Evolutionary conservation across 2,797 vertebrate genomes (phyloP).

Genomic region (Thunnus albacares): DNA sequence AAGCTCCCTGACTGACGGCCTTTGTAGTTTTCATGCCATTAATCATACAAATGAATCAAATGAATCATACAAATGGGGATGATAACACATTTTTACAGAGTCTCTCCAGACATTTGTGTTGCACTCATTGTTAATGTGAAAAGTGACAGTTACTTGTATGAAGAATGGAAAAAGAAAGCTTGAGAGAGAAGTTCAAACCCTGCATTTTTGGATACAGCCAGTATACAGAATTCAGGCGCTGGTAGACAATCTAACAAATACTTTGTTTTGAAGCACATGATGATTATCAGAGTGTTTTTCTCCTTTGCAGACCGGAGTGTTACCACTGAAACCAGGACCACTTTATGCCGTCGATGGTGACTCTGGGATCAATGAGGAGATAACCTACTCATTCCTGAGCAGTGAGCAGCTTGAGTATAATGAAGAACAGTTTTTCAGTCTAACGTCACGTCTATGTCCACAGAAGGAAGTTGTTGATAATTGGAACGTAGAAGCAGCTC

Average conservation of each 20-base stretch:
- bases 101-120: too few relatives aligned
- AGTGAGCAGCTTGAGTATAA: constrained; percentile 75
- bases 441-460: too few relatives aligned
- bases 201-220: too few relatives aligned
- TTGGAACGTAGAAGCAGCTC: background rate
- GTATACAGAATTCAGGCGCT: background rate
- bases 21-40: too few relatives aligned
- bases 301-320: constrained; percentile 71
- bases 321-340: constrained; percentile 87
- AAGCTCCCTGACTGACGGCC: background rate
- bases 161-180: too few relatives aligned
- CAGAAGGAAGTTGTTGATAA: background rate
- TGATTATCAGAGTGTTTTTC: constrained; percentile 6
- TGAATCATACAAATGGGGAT: too few relatives aligned
- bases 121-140: too few relatives aligned
- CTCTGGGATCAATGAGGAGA: constrained; percentile 73
- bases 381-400: constrained; percentile 83
- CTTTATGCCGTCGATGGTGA: constrained; percentile 92
- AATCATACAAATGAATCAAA: too few relatives aligned
- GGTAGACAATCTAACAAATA: background rate
- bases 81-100: too few relatives aligned
- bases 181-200: too few relatives aligned
- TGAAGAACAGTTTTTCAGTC: background rate
- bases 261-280: background rate
- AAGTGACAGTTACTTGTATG: too few relatives aligned